phyloP scores from a whole-genome alignment of 1,140 invertebrate species.

The Drosophila seguyi region DNA sequence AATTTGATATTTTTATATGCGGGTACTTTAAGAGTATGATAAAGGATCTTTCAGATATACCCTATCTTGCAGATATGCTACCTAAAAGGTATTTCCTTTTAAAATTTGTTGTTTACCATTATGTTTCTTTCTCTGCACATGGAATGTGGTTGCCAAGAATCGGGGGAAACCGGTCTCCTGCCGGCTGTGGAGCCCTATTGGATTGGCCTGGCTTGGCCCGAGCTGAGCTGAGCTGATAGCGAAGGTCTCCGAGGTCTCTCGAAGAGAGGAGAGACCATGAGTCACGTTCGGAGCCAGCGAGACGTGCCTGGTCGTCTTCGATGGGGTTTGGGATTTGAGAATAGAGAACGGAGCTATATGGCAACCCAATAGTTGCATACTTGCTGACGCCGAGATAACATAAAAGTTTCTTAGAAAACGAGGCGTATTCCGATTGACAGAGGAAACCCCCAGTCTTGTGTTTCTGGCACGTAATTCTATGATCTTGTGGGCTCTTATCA shows the following conservation, averaged over 20 bases:
- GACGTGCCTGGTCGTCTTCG: slow-evolving; percentile 32
- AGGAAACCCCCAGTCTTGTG: slow-evolving; percentile 28
- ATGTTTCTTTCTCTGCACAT: slow-evolving; percentile 21
- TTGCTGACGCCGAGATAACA: slow-evolving; percentile 20
- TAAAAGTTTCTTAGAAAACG: slow-evolving; percentile 43
- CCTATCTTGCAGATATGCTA: no score
- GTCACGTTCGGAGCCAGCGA: slow-evolving; percentile 44
- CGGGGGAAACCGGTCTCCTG: slow-evolving; percentile 47
- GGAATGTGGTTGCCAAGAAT: slow-evolving; percentile 44
- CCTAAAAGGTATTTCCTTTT: not conserved
- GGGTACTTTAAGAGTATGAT: not conserved
- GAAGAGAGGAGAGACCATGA: slow-evolving; percentile 13
- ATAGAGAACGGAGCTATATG: slow-evolving; percentile 19
- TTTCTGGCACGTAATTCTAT: slow-evolving; percentile 27
- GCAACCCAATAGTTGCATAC: slow-evolving; percentile 25
- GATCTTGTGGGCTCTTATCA: slow-evolving; percentile 21
- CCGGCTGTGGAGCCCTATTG: slow-evolving; percentile 32
- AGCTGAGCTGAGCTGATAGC: slow-evolving; percentile 24
- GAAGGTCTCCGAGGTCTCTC: slow-evolving; percentile 37
- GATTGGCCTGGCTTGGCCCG: slow-evolving; percentile 23
- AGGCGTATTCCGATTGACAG: slow-evolving; percentile 30
- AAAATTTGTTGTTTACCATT: not conserved
- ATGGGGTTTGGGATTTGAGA: slow-evolving; percentile 18
- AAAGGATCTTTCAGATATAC: not conserved
- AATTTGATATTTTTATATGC: not conserved